Evolutionary conservation across 2,888 invertebrate genomes (phyloP), one percentile per base, ranked within the genome.

Genomic region (Idaea straminata): DNA sequence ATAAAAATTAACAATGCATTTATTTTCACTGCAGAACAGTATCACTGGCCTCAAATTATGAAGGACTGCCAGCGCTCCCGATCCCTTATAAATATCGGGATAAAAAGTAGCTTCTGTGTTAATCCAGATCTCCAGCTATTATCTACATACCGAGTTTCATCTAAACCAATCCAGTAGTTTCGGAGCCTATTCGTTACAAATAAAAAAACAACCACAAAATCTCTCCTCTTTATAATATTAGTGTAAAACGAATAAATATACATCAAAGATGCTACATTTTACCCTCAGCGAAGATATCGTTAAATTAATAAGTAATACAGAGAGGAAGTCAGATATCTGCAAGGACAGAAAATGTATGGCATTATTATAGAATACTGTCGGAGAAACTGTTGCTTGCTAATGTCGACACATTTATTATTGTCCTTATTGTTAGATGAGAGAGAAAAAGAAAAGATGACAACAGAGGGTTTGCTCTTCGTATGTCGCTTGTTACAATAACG

Each of bases 261-360:
- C 47, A 10, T 5, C 47, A 47, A 10, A 6, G 6, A 4, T 13
- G 13, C 47, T 13, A 78, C 77, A 77, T 76, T 72, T 76, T 72
- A 75, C 77, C 78, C 75, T 76, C 74, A 70, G 70, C 79, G 80
- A 73, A 77, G 80, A 77, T 83, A 80, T 78, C 79, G 79, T 82
- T 80, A 81, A 83, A 84, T 85, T 82, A 83, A 83, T 83, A 83
- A 84, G 83, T 79, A 80, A 79, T 83, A 79, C 73, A 65, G 71
- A 75, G 77, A 75, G 74, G 77, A 79, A 77, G 74, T 76, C 76
- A 75, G 75, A 79, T 83, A 80, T 83, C 78, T 81, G 68, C 71
- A 76, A 77, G 79, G 81, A 74, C 79, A 78, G 13, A 34, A 59
- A 25, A 59, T 25, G 34, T 59, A 59, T 16, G 13, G 25, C 34